These are phyloP conservation scores for Lordiphosa stackelbergi DNA, from an alignment of 1,140 invertebrate species.

Conservation along the genomic window DNA sequence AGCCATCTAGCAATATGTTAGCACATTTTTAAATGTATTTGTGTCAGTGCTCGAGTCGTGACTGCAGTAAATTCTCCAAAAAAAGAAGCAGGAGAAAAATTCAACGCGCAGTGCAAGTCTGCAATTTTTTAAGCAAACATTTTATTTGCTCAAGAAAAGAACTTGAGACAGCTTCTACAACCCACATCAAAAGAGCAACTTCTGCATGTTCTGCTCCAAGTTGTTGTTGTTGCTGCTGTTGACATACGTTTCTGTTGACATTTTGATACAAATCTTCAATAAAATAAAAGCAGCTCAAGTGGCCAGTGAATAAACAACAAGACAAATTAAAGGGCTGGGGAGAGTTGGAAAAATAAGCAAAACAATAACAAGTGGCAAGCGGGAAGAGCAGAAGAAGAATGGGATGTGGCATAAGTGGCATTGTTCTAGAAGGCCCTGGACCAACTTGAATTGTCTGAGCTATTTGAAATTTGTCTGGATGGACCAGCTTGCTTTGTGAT, in stretches of 20 bases:
- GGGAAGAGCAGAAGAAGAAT: neutral
- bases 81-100: slow-evolving; percentile 18
- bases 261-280: slow-evolving; percentile 72
- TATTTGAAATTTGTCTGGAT: slow-evolving; percentile 19
- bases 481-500: neutral
- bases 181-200: slow-evolving; percentile 60
- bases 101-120: slow-evolving; percentile 44
- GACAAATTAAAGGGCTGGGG: slow-evolving; percentile 1
- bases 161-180: slow-evolving; percentile 49
- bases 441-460: slow-evolving; percentile 4
- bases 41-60: slow-evolving; percentile 51
- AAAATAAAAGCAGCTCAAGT: slow-evolving; percentile 60
- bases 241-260: slow-evolving; percentile 63
- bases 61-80: slow-evolving; percentile 64
- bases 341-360: slow-evolving; percentile 21
- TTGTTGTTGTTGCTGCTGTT: slow-evolving; percentile 24
- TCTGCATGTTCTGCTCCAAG: slow-evolving; percentile 15
- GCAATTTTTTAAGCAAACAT: slow-evolving; percentile 69
- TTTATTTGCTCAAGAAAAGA: slow-evolving; percentile 51
- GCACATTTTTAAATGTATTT: slow-evolving; percentile 65
- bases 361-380: slow-evolving; percentile 21
- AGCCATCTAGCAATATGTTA: slow-evolving; percentile 40
- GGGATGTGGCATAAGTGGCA: slow-evolving; percentile 31
- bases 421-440: slow-evolving; percentile 16
- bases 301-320: slow-evolving; percentile 43